phyloP scores from a whole-genome alignment of 1,140 invertebrate genomes.

The Drosophila neocordata region DNA sequence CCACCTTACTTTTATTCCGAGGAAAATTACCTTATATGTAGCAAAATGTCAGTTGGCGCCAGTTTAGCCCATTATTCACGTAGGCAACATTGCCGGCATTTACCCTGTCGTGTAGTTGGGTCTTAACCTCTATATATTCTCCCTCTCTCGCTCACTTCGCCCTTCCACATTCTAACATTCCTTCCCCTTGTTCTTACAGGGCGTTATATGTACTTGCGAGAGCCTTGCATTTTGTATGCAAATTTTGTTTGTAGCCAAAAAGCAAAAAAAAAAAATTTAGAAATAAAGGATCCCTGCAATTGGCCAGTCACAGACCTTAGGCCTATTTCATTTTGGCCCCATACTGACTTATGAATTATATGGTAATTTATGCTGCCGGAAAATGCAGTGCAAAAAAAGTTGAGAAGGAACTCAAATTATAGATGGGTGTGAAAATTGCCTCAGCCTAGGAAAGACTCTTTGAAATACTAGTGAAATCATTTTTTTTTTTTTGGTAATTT shows the following conservation, averaged over 20 bases:
- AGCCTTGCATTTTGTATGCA: constrained; percentile 64
- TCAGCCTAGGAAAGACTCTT: neutral
- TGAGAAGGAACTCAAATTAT: constrained; percentile 48
- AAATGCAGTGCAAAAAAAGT: constrained; percentile 47
- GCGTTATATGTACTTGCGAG: constrained; percentile 39
- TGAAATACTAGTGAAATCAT: neutral
- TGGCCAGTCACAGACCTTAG: neutral
- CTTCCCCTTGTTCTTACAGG: constrained; percentile 18
- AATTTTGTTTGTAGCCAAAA: constrained; percentile 56
- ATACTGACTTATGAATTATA: constrained; percentile 63
- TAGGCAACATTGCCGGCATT: constrained; percentile 52
- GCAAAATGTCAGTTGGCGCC: constrained; percentile 46
- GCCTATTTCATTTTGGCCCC: constrained; percentile 1
- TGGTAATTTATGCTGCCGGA: constrained; percentile 68
- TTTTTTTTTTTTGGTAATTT: neutral
- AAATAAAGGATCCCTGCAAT: constrained; percentile 20
- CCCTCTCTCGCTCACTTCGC: neutral
- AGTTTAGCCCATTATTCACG: constrained; percentile 54
- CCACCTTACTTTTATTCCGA: constrained; percentile 43
- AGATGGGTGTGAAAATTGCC: constrained; percentile 10
- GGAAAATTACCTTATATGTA: constrained; percentile 49
- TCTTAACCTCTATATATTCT: constrained; percentile 9
- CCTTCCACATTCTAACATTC: constrained; percentile 11
- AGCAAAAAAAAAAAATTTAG: constrained; percentile 45
- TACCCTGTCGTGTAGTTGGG: constrained; percentile 40